Conservation (phyloP, 2,888 invertebrate genomes). For the Temnothorax rugatulus region DNA sequence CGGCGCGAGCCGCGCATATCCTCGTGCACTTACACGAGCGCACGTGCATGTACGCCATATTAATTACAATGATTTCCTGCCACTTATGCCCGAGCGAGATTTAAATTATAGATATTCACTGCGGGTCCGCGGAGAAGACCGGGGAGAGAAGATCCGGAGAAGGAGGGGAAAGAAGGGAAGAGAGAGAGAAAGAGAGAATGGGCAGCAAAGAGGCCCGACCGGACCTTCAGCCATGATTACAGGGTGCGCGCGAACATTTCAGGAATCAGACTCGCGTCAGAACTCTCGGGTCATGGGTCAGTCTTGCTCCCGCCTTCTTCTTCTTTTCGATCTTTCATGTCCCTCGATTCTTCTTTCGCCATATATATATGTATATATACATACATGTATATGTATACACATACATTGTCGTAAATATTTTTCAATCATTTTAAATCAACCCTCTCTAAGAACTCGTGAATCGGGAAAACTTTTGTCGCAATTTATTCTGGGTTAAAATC, state of each 20-base stretch:
- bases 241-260: conserved; percentile 77
- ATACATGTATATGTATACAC: neutral
- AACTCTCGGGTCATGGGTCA: conserved; percentile 78
- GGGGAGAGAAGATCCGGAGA: neutral
- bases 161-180: neutral
- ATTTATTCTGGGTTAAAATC: neutral
- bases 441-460: neutral
- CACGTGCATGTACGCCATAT: conserved; percentile 74
- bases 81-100: conserved; percentile 80
- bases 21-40: conserved; percentile 59
- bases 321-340: conserved; percentile 1
- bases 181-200: conserved; percentile 15
- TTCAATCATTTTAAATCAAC: conserved; percentile 48
- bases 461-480: neutral
- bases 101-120: conserved; percentile 81
- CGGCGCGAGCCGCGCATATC: conserved; percentile 38
- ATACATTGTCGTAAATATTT: conserved; percentile 56
- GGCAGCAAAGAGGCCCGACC: conserved; percentile 49
- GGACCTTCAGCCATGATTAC: conserved; percentile 71
- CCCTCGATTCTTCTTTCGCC: conserved; percentile 1
- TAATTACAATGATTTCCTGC: conserved; percentile 82
- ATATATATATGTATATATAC: neutral
- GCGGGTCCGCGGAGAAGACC: neutral
- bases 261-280: conserved; percentile 78
- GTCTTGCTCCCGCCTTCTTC: conserved; percentile 43